Evolutionary conservation across 2,113 vertebrate species (phyloP), one percentile per base, ranked within the genome.

Genomic region (Lucifuga dentata): DNA sequence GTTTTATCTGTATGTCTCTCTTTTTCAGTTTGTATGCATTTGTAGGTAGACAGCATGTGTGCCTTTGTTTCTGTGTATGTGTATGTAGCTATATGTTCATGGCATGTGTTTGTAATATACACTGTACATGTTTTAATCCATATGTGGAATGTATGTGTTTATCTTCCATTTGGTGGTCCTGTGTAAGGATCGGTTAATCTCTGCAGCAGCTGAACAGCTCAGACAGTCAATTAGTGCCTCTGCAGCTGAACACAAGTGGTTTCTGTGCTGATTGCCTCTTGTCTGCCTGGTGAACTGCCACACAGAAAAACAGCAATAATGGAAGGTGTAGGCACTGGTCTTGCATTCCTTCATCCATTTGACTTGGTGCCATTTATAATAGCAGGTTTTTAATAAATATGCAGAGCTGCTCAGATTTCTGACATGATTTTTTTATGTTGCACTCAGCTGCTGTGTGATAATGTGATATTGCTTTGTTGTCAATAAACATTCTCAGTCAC

Each of bases 191-290:
- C 62, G 16, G 53, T 80, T 85, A 52, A 46, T 61, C 70, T 78
- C 69, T 73, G 17, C 39, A 55, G 40, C 76, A 77, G 76, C 65
- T 56, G 57, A 78, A 32, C 57, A 41, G 73, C 58, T 56, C 83
- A 87, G 73, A 79, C 73, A 66, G 73, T 57, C 73, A 80, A 73
- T 83, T 75, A 81, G 74, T 69, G 63, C 73, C 68, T 61, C 56
- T 84, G 55, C 66, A 74, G 84, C 68, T 10, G 52, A 73, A 80
- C 69, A 78, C 78, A 83, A 86, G 83, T 83, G 68, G 57, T 74
- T 70, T 11, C 44, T 33, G 61, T 53, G 64, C 73, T 84, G 78
- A 87, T 87, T 87, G 70, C 76, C 55, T 83, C 73, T 76, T 11
- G 79, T 85, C 75, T 85, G 68, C 72, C 50, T 72, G 63, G 72